phyloP scores from a whole-genome alignment of 1,140 invertebrate species.

The Mizuhopecten yessoensis region DNA sequence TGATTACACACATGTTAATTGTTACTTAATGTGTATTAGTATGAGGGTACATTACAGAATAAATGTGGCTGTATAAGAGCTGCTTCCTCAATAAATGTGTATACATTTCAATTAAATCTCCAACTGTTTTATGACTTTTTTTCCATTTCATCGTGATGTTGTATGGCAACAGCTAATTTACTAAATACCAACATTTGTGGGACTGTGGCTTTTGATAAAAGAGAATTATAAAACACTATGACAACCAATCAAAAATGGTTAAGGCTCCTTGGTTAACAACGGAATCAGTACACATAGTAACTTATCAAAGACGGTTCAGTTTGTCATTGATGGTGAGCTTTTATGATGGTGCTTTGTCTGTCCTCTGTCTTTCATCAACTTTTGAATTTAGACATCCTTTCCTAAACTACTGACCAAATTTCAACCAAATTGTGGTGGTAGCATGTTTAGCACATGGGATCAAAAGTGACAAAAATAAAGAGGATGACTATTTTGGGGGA shows the following conservation, averaged over 20 bases:
- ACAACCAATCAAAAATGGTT: not conserved
- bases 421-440: too few species aligned
- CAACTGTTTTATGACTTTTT: not conserved
- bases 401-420: too few species aligned
- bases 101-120: conserved; percentile 26
- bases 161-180: not conserved
- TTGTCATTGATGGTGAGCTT: not conserved
- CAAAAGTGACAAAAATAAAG: too few species aligned
- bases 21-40: conserved; percentile 19
- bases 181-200: not conserved
- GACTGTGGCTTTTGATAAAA: not conserved
- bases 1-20: conserved; percentile 34
- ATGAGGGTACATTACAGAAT: not conserved
- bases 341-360: too few species aligned
- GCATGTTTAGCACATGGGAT: too few species aligned
- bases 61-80: not conserved
- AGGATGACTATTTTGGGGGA: too few species aligned
- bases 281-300: not conserved
- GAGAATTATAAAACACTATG: not conserved
- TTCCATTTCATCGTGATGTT: not conserved
- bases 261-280: not conserved
- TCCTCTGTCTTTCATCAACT: too few species aligned
- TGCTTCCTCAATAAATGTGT: not conserved
- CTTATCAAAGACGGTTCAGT: not conserved
- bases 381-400: too few species aligned